Percentiles rank a stretch among this genome's conserved stretches.
These are phyloP conservation scores for Parnassius glacialis DNA, from an alignment of 2,888 invertebrate species.

Conservation along the genomic window DNA sequence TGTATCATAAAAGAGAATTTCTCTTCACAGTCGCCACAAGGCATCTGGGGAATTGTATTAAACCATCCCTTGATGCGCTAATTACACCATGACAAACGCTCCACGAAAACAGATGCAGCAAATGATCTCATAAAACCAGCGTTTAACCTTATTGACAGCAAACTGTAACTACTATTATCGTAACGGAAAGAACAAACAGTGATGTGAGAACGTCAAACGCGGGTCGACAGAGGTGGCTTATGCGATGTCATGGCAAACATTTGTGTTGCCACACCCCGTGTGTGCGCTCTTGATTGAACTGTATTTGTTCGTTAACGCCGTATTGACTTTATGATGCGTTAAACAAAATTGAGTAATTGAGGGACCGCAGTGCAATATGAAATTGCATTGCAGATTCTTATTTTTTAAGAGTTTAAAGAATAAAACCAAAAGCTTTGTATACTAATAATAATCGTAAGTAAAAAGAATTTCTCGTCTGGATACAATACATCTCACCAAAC, in stretches of 20 bases:
- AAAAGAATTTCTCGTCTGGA: not conserved
- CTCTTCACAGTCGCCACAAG: no score
- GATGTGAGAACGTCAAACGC: constrained; percentile 39
- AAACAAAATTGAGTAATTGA: constrained; percentile 25
- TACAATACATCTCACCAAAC: no score
- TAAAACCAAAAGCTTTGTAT: no score
- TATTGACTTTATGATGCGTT: constrained; percentile 32
- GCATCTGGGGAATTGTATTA: no score
- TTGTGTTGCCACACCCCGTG: constrained; percentile 57
- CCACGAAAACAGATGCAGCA: constrained; percentile 8
- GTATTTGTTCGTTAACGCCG: constrained; percentile 51
- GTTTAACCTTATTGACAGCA: constrained; percentile 39
- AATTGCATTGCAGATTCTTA: no score
- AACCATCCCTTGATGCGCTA: no score
- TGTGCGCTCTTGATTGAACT: constrained; percentile 49
- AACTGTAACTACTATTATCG: constrained; percentile 68
- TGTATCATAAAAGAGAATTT: no score
- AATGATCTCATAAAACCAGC: constrained; percentile 21
- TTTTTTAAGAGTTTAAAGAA: no score
- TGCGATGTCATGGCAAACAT: constrained; percentile 51
- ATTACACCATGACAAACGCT: no score
- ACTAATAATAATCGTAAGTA: no score
- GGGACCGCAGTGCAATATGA: no score
- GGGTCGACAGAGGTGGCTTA: constrained; percentile 38
- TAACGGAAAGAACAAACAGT: constrained; percentile 63